A percentile compares a stretch with the other conserved stretches of the same genome.
phyloP scores from a whole-genome alignment of 2,113 vertebrate species.

The Dendrocopos noguchii region DNA sequence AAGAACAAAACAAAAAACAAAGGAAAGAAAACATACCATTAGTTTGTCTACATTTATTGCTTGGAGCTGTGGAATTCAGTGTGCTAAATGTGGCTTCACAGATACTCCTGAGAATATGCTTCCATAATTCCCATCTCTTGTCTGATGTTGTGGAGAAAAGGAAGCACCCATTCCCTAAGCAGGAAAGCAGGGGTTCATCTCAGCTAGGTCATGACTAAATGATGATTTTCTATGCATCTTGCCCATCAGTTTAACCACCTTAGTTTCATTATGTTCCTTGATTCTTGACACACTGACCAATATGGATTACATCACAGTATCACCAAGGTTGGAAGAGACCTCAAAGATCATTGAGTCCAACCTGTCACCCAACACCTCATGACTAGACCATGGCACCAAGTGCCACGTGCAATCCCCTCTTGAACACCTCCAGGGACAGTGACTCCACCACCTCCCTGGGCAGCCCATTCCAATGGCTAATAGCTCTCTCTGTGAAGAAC shows the following conservation, averaged over 20 bases:
- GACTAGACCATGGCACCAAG: too few relatives aligned
- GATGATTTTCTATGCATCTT: not conserved
- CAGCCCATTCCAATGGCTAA: too few relatives aligned
- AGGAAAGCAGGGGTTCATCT: not conserved
- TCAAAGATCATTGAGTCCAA: too few relatives aligned
- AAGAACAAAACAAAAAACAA: not conserved
- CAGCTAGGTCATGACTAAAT: not conserved
- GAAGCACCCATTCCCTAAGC: not conserved
- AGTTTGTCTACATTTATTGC: not conserved
- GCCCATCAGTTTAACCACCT: rapidly evolving
- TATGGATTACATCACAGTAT: too few relatives aligned
- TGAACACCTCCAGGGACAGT: too few relatives aligned
- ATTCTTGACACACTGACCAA: not conserved
- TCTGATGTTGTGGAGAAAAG: not conserved
- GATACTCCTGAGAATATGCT: not conserved
- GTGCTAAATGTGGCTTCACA: not conserved
- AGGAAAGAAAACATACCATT: not conserved
- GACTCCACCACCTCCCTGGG: too few relatives aligned
- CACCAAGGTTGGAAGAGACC: too few relatives aligned
- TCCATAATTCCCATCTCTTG: rapidly evolving
- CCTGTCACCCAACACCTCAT: too few relatives aligned
- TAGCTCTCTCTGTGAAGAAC: too few relatives aligned
- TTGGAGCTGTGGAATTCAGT: not conserved
- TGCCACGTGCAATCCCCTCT: too few relatives aligned
- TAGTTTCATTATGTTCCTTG: not conserved